Conservation (phyloP, 2,797 vertebrate species). For the Falco rusticolus region DNA sequence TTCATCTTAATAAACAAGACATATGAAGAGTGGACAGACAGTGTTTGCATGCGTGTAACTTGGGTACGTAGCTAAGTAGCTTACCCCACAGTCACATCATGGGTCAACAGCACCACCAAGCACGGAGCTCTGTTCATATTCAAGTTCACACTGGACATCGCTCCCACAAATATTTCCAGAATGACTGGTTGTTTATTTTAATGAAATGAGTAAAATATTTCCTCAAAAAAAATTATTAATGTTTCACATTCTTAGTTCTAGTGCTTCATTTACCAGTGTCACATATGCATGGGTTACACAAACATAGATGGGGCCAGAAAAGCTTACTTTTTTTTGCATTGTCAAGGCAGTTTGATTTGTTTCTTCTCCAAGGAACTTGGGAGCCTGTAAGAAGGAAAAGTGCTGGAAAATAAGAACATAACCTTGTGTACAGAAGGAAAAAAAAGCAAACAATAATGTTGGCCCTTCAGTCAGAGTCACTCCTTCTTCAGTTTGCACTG, state of each 20-base stretch:
- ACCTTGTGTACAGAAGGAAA: not conserved
- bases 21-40: not conserved
- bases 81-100: not conserved
- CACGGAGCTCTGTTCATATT: slow-evolving; percentile 8
- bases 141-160: not conserved
- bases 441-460: not conserved
- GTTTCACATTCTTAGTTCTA: slow-evolving; percentile 19
- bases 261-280: slow-evolving; percentile 27
- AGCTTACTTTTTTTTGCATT: slow-evolving; percentile 10
- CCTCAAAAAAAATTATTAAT: not conserved
- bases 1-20: not conserved
- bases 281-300: slow-evolving; percentile 34
- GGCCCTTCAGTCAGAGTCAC: not conserved
- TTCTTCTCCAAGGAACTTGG: slow-evolving; percentile 19
- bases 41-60: not conserved
- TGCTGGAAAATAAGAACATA: not conserved
- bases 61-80: not conserved
- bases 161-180: slow-evolving; percentile 9
- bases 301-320: slow-evolving; percentile 23
- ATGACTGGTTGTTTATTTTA: slow-evolving; percentile 35
- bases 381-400: not conserved
- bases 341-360: slow-evolving; percentile 36
- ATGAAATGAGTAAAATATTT: slow-evolving; percentile 24
- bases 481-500: not conserved
- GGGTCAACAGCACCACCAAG: not conserved